Evolutionary conservation across 2,113 vertebrate genomes (phyloP).

Genomic region (Peromyscus leucopus): DNA sequence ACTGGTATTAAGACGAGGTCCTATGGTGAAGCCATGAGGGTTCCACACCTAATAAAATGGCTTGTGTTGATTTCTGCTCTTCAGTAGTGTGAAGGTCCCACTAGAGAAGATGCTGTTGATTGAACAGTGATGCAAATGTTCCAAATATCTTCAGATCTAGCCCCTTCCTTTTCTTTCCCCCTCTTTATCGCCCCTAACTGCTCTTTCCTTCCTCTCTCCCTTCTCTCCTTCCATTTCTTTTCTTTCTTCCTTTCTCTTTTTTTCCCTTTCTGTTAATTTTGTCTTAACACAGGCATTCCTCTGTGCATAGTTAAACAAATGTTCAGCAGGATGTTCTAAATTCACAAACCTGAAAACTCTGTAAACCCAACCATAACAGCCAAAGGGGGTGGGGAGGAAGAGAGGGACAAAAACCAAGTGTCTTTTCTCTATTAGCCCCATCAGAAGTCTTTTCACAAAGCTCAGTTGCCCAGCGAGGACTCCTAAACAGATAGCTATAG

Average conservation of each 20-base stretch:
- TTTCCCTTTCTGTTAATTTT: not conserved
- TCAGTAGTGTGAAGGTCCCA: not conserved
- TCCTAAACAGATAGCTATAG: not conserved
- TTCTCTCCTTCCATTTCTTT: too few species aligned
- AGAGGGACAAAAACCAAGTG: not conserved
- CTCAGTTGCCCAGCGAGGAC: not conserved
- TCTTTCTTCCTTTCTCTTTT: not conserved
- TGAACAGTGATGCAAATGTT: not conserved
- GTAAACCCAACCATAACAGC: not conserved
- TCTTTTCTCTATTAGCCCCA: not conserved
- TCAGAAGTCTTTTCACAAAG: not conserved
- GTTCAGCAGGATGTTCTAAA: not conserved
- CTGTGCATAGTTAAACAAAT: not conserved
- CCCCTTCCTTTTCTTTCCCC: not conserved
- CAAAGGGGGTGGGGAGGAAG: not conserved
- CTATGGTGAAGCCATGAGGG: not conserved
- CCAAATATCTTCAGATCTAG: not conserved
- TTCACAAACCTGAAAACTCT: constrained; percentile 11
- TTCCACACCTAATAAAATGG: not conserved
- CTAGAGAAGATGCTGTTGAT: not conserved
- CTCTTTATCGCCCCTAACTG: too few species aligned
- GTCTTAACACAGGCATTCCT: not conserved
- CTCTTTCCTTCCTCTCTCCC: not conserved
- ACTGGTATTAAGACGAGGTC: not conserved
- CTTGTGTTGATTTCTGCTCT: not conserved